Evolutionary conservation across 2,113 vertebrate genomes (phyloP).

Genomic region (Melanostigma gelatinosum): DNA sequence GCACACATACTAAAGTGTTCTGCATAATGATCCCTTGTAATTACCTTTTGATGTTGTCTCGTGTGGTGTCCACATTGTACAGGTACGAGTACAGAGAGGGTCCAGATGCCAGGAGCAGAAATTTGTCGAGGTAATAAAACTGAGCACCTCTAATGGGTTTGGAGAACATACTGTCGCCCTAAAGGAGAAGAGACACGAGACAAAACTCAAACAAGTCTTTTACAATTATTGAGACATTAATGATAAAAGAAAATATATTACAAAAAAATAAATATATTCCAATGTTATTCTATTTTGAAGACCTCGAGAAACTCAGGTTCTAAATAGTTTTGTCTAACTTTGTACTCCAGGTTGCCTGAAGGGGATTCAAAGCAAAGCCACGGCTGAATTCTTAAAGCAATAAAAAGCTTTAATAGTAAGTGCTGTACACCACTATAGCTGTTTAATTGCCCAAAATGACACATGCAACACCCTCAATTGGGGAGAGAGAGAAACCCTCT

Average conservation of each 20-base stretch:
- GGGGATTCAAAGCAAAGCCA: neutral
- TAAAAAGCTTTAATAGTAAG: constrained; percentile 2
- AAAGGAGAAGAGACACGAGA: constrained; percentile 47
- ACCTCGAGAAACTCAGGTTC: neutral
- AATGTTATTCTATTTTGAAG: neutral
- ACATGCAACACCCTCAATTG: neutral
- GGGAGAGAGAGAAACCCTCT: neutral
- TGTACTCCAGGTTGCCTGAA: neutral
- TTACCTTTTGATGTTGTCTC: constrained; percentile 86
- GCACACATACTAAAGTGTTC: neutral
- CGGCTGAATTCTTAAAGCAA: neutral
- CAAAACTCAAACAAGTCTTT: constrained; percentile 1
- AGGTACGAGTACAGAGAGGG: constrained; percentile 84
- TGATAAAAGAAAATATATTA: neutral
- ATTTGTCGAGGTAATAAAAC: constrained; percentile 91
- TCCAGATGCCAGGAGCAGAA: constrained; percentile 88
- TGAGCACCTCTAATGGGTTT: constrained; percentile 82
- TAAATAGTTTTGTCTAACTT: neutral
- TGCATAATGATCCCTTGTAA: neutral
- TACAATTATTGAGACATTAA: neutral
- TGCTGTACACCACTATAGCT: neutral
- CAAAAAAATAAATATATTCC: neutral
- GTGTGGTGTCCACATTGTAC: constrained; percentile 79
- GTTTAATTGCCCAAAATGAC: neutral
- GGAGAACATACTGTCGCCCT: constrained; percentile 83